Evolutionary conservation across 2,888 invertebrate genomes (phyloP), one percentile per base, ranked within the genome.

Genomic region (Fabriciana adippe): DNA sequence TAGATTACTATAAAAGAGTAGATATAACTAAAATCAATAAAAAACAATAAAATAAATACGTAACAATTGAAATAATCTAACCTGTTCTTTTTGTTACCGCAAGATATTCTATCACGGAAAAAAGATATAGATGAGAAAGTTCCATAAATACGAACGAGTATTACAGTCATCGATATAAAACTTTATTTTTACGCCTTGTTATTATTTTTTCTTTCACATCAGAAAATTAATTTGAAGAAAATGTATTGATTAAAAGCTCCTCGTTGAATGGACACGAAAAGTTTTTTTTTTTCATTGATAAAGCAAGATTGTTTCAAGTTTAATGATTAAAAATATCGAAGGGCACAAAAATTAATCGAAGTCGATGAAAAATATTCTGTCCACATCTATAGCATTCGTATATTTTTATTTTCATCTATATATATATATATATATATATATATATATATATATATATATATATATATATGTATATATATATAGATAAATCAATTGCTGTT

Each of bases 221-320:
- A 62, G 55, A 41, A 48, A 55, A 69, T 53, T 67, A 54, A 55
- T 45, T 67, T 26, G n/a, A 55, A 67, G 55, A 62, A 31, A 60
- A 50, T 56, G 26, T 66, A 69, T 71, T 71, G 66, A 72, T 71
- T 71, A 71, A 67, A 72, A 69, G 21, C 54, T 67, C 64, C 53
- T 53, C 51, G 55, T 51, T 47, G 15, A 56, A n/a, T 26, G 64
- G 16, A 61, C 55, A 57, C 54, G 21, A 67, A 68, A 53, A 26
- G 47, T 51, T 68, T 57, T 67, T 68, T 57, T 67, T 35, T 53
- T 50, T 64, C 56, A 57, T 50, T 41, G 51, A 63, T 26, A 64
- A 55, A 57, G n/a, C 11, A 55, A 53, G 16, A 61, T 60, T 48
- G 60, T 55, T 66, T 53, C 16, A 51, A 57, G 31, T 47, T 67